These are phyloP conservation scores for Psilopogon haemacephalus DNA, from an alignment of 2,113 vertebrate genomes.

Conservation along the genomic window DNA sequence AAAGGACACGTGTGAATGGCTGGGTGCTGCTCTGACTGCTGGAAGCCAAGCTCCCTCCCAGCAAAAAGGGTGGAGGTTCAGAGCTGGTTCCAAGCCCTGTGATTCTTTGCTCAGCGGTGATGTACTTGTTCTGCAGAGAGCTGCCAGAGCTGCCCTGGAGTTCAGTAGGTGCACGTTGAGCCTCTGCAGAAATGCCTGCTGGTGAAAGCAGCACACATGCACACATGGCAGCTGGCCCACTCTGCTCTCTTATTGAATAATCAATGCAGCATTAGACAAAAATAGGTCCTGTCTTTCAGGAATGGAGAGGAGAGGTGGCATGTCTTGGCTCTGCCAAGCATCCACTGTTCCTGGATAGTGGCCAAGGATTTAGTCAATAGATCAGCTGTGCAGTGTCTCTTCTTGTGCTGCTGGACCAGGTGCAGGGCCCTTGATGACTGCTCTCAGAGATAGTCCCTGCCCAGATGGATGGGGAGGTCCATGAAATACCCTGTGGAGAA, in stretches of 20 bases:
- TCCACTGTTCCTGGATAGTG: background rate
- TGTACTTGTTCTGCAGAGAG: rapidly evolving
- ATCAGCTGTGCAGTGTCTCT: rapidly evolving
- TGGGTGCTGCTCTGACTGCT: background rate
- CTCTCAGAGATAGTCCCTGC: background rate
- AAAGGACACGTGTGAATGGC: background rate
- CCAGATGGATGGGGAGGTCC: background rate
- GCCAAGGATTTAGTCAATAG: background rate
- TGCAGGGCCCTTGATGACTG: background rate
- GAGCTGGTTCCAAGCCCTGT: background rate
- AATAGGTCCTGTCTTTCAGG: slow-evolving; percentile 47
- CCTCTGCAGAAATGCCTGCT: background rate
- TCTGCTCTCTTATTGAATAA: slow-evolving; percentile 36
- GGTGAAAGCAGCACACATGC: background rate
- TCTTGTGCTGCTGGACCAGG: background rate
- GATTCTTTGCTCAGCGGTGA: background rate
- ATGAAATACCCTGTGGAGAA: background rate
- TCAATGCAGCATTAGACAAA: slow-evolving; percentile 52
- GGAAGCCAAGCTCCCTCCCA: background rate
- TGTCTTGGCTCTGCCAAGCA: background rate
- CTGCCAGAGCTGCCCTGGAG: background rate
- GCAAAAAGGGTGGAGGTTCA: background rate
- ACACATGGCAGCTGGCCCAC: rapidly evolving
- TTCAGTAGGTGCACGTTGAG: rapidly evolving
- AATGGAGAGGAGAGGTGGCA: background rate